Evolutionary conservation across 2,888 invertebrate species (phyloP), one percentile per base, ranked within the genome.

Genomic region (Gasteruption jaculator): DNA sequence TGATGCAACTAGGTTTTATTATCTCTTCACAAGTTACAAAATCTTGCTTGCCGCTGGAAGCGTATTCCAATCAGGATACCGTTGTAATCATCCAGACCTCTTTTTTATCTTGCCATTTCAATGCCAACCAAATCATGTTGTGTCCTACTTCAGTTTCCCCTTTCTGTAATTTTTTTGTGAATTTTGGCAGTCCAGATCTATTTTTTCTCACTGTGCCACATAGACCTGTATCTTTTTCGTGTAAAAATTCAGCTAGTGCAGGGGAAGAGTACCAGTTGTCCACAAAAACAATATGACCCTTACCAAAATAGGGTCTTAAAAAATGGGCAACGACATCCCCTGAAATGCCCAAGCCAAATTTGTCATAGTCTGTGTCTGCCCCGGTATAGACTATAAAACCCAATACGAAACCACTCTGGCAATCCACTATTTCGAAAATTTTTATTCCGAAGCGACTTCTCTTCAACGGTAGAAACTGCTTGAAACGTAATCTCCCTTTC

Each of bases 231-330:
- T 46, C 41, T 16, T 35, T 36, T 19, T 47, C 37, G 41, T 47
- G 38, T 16, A 50, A 33, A 34, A 40, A 48, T 46, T 50, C 42
- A 21, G 43, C 42, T 34, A 52, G n/a, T 14, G 8, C 8, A 30
- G 40, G 40, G 34, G 40, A 45, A 26, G 40, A 8, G 7, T 48
- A 48, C 38, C 44, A 47, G 30, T 44, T 47, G 25, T 47, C 43
- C 22, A 35, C 31, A 10, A 14, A 47, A 4, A 47, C 15, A 36
- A 42, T 32, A 22, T 42, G 39, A 29, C 39, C 42, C 22, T 39
- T 36, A 8, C 21, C 11, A 26, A 35, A 35, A 24, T 35, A 10
- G 25, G n/a, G 35, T 24, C 25, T 16, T 16, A 35, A 35, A 25
- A 11, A 35, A 4, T 35, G 24, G 15, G 35, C 35, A 4, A 35